Percentiles rank a stretch among this genome's conserved stretches.
These are phyloP conservation scores for Magallana angulata DNA, from an alignment of 1,140 invertebrate species.

Conservation along the genomic window DNA sequence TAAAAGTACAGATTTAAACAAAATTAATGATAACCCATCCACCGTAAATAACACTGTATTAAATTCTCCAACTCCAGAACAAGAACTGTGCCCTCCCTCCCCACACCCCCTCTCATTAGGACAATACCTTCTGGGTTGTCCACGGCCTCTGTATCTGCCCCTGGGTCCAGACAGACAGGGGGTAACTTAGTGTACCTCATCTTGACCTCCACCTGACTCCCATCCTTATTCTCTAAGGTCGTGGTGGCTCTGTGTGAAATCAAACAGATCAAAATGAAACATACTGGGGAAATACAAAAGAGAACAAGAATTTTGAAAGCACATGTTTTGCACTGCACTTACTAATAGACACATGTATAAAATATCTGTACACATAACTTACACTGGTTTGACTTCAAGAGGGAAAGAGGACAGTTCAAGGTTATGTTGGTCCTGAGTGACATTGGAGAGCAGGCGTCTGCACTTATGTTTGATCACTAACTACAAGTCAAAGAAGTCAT, in stretches of 20 bases:
- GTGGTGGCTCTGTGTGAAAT: constrained; percentile 79
- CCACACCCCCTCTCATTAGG: not conserved
- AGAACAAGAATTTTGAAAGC: too few relatives aligned
- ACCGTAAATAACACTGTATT: too few relatives aligned
- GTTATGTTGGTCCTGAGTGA: constrained; percentile 81
- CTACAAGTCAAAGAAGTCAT: constrained; percentile 57
- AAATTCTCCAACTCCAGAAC: too few relatives aligned
- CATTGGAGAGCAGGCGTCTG: constrained; percentile 81
- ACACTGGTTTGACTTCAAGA: constrained; percentile 80
- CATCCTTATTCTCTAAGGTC: constrained; percentile 80
- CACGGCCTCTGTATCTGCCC: not conserved
- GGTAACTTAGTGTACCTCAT: constrained; percentile 81
- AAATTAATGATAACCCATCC: too few relatives aligned
- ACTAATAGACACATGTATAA: too few relatives aligned
- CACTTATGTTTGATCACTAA: constrained; percentile 78
- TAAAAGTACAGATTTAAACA: too few relatives aligned
- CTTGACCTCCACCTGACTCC: constrained; percentile 78
- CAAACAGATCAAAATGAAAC: not conserved
- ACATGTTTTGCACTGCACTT: too few relatives aligned
- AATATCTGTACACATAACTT: constrained; percentile 65
- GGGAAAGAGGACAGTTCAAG: constrained; percentile 80
- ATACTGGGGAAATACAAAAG: too few relatives aligned
- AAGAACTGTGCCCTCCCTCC: too few relatives aligned
- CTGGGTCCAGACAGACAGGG: constrained; percentile 76
- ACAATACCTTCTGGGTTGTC: constrained; percentile 11